Percentiles rank a stretch among this genome's conserved stretches.
phyloP scores from a whole-genome alignment of 2,797 vertebrate species.

The Hoplostethus atlanticus region DNA sequence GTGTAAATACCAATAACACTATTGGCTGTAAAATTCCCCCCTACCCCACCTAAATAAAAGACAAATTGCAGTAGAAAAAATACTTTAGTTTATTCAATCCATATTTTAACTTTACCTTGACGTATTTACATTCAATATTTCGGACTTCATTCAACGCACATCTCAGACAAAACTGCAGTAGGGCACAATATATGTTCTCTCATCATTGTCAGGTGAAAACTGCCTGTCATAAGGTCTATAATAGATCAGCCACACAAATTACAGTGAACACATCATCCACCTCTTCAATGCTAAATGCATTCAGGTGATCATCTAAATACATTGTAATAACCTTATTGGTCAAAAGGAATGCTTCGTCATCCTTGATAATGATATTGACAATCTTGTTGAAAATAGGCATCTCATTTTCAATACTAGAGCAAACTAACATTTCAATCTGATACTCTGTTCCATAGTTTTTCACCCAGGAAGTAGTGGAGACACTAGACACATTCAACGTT shows the following conservation, averaged over 20 bases:
- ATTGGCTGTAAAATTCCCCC: slow-evolving; percentile 18
- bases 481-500: slow-evolving; percentile 15
- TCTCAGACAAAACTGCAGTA: slow-evolving; percentile 23
- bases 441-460: slow-evolving; percentile 39
- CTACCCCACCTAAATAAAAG: slow-evolving; percentile 14
- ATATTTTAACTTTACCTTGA: no score
- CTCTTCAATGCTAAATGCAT: slow-evolving; percentile 38
- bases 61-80: slow-evolving; percentile 17
- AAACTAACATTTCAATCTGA: slow-evolving; percentile 37
- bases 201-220: slow-evolving; percentile 29
- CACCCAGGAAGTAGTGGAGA: slow-evolving; percentile 36
- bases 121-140: no score
- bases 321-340: slow-evolving; percentile 2
- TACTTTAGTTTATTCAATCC: no score
- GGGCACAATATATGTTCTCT: slow-evolving; percentile 22
- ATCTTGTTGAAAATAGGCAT: slow-evolving; percentile 20
- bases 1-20: slow-evolving; percentile 24
- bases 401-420: slow-evolving; percentile 13
- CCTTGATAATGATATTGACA: slow-evolving; percentile 21
- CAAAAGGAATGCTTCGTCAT: slow-evolving; percentile 16
- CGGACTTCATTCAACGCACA: no score
- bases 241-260: slow-evolving; percentile 33
- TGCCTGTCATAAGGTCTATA: slow-evolving; percentile 36
- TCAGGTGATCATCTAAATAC: slow-evolving; percentile 26
- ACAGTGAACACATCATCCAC: slow-evolving; percentile 16